Evolutionary conservation across 2,797 vertebrate genomes (phyloP).

Genomic region (Enteromius viviparus): DNA sequence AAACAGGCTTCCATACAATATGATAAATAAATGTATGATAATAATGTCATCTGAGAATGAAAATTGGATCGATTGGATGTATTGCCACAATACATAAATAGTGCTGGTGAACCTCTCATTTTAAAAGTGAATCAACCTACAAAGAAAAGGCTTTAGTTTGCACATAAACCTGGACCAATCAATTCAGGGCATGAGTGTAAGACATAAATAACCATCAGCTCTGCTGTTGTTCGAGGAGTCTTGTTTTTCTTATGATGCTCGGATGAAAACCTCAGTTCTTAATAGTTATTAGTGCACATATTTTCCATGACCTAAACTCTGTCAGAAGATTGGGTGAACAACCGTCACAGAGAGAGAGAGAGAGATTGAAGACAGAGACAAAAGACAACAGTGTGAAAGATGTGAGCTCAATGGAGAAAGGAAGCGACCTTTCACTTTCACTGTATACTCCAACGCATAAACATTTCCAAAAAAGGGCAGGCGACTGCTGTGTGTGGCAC

Average conservation of each 20-base stretch:
- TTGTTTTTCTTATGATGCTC: not conserved
- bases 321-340: not conserved
- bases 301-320: not conserved
- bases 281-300: not conserved
- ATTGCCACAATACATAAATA: not conserved
- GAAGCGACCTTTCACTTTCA: slow-evolving; percentile 48
- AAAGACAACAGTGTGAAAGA: not conserved
- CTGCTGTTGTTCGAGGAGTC: not conserved
- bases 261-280: not conserved
- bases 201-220: not conserved
- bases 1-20: not conserved
- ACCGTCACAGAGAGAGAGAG: not conserved
- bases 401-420: slow-evolving; percentile 12
- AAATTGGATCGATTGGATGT: not conserved
- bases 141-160: not conserved
- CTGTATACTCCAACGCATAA: slow-evolving; percentile 54
- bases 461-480: slow-evolving; percentile 79
- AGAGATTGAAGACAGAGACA: not conserved
- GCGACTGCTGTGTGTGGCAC: slow-evolving; percentile 49
- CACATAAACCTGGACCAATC: not conserved
- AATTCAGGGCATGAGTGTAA: too few relatives aligned
- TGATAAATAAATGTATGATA: not conserved
- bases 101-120: not conserved
- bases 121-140: too few relatives aligned
- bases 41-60: not conserved